Conservation (phyloP, 2,888 invertebrate species). For the Agriotes lineatus region DNA sequence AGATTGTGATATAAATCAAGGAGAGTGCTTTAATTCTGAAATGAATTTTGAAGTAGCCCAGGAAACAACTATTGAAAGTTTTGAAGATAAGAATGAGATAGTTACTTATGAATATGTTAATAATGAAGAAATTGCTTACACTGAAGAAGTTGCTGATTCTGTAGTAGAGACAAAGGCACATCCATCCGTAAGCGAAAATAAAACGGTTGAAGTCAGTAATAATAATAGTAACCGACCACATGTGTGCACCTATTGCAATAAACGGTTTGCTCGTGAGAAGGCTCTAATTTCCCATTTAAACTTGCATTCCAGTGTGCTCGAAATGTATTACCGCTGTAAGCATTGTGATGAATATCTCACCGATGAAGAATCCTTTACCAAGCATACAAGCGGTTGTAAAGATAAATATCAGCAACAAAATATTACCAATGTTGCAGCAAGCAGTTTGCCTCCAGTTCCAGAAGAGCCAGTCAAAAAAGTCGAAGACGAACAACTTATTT, state of each 20-base stretch:
- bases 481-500: not conserved
- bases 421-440: not conserved
- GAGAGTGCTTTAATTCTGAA: conserved; percentile 24
- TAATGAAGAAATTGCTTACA: not conserved
- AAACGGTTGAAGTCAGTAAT: not conserved
- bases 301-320: conserved; percentile 45
- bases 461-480: conserved; percentile 52
- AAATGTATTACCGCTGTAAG: conserved; percentile 61
- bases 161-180: not conserved
- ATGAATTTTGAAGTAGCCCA: conserved; percentile 36
- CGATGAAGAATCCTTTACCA: conserved; percentile 63
- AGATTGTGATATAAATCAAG: not conserved
- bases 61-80: conserved; percentile 58
- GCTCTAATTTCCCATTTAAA: conserved; percentile 64
- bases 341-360: conserved; percentile 67
- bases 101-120: conserved; percentile 1
- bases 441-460: not conserved
- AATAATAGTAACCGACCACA: conserved; percentile 57
- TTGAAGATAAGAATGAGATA: not conserved
- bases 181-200: not conserved
- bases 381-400: conserved; percentile 62
- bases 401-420: not conserved
- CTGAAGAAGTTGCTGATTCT: not conserved
- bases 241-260: conserved; percentile 58
- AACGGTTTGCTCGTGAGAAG: conserved; percentile 64